A percentile compares a stretch with the other conserved stretches of the same genome.
Evolutionary conservation across 2,113 vertebrate species (phyloP).

Genomic region (Phalacrocorax carbo): DNA sequence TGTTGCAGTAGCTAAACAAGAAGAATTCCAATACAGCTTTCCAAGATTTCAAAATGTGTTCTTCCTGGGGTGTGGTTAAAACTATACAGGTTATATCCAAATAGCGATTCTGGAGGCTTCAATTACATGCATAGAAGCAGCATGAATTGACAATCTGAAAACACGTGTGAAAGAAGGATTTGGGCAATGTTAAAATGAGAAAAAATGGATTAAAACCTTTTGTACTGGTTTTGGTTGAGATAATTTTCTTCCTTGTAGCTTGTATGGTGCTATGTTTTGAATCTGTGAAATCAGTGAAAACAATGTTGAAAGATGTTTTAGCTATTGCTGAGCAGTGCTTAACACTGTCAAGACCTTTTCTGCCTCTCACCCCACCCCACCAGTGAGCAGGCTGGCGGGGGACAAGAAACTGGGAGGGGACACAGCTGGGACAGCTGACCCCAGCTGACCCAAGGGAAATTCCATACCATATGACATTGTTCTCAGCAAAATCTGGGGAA

Average conservation of each 20-base stretch:
- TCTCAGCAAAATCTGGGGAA: background rate
- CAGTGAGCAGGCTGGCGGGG: background rate
- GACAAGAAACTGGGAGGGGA: background rate
- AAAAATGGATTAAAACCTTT: background rate
- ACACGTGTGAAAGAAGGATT: background rate
- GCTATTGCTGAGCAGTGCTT: background rate
- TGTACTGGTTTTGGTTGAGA: background rate
- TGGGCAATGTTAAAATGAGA: background rate
- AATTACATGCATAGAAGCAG: background rate
- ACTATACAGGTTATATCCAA: background rate
- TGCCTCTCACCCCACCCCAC: background rate
- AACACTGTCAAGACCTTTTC: background rate
- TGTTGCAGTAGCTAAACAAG: background rate
- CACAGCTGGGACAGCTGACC: background rate
- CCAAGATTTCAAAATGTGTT: background rate
- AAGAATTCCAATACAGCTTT: background rate
- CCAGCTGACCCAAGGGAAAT: background rate
- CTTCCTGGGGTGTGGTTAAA: background rate
- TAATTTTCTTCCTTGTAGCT: background rate
- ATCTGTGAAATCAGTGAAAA: background rate
- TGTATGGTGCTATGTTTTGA: background rate
- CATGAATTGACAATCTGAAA: background rate
- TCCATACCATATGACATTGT: fast-evolving
- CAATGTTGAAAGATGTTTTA: background rate
- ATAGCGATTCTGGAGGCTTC: background rate